Evolutionary conservation across 2,797 vertebrate genomes (phyloP), one percentile per base, ranked within the genome.

Genomic region (Falco concolor): DNA sequence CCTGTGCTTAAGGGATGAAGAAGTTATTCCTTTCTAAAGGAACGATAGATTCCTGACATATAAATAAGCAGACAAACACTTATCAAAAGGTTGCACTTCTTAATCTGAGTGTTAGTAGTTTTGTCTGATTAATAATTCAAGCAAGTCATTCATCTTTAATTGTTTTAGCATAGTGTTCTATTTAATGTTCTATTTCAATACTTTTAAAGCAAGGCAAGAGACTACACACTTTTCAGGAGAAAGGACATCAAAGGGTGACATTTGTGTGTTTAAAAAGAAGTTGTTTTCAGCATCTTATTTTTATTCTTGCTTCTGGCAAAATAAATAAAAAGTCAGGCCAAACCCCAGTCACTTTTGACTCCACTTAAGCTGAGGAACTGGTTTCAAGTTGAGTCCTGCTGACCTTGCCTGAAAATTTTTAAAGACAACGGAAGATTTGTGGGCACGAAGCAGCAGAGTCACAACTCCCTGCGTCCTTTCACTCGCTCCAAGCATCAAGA

Each of bases 311-410:
- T 93, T 93, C 36, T 83, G 59, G 91, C 28, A 68, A 96, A 67
- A 92, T 60, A 88, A 85, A 90, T 68, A 92, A 88, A 73, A 86
- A 75, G 44, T 91, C 85, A 95, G 93, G 74, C 70, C 90, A 94
- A 89, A 95, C 8, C 60, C 23, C 64, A 90, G 45, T 61, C 81
- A 78, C 92, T 95, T 94, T 83, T 90, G 64, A 95, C 88, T 95
- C 22, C 47, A 54, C 57, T 93, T 75, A 75, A 93, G 64, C 75
- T 68, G 64, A 95, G 76, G 75, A 93, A 91, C 34, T 42, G 64
- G 77, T 96, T 94, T 89, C 65, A 83, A 92, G 45, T 75, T 69
- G 32, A 93, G 87, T 89, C 82, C 69, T 87, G 44, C 72, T 85
- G 87, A 89, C 69, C 76, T 92, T 93, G 89, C 84, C 84, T 4